phyloP scores from a whole-genome alignment of 2,888 invertebrate genomes.

The Nephrotoma appendiculata region DNA sequence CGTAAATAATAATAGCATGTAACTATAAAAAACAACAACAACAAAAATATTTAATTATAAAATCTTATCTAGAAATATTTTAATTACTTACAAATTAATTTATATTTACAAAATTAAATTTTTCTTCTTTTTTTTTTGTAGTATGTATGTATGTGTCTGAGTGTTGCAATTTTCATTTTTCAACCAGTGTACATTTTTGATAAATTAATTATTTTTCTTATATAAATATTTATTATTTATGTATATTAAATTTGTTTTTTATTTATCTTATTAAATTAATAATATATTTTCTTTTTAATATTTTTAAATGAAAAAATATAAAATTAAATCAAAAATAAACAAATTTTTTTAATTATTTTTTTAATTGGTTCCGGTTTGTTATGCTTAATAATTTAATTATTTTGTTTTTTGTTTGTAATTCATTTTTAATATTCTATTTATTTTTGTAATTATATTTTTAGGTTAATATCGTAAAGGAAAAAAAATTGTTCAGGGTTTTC shows the following conservation, averaged over 20 bases:
- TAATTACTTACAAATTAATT: not conserved
- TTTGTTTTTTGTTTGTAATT: not conserved
- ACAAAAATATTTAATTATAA: not conserved
- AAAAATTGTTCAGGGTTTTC: not conserved
- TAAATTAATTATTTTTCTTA: not conserved
- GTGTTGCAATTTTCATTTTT: not conserved
- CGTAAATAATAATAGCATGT: not conserved
- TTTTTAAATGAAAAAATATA: not conserved
- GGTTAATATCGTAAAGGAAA: not conserved
- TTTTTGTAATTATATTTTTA: not conserved
- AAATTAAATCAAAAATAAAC: not conserved
- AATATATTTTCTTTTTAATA: not conserved
- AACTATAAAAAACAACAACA: not conserved
- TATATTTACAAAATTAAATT: not conserved
- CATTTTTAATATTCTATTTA: not conserved
- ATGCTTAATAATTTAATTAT: not conserved
- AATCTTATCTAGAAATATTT: not conserved
- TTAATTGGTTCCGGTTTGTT: not conserved
- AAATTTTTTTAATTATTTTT: not conserved
- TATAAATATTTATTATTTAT: not conserved
- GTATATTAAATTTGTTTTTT: not conserved
- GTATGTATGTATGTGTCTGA: not conserved
- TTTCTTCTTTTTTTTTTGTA: not conserved
- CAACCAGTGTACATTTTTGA: not conserved
- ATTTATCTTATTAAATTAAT: not conserved